Evolutionary conservation across 2,113 vertebrate species (phyloP), one percentile per base, ranked within the genome.

Genomic region (Gobiocypris rarus): DNA sequence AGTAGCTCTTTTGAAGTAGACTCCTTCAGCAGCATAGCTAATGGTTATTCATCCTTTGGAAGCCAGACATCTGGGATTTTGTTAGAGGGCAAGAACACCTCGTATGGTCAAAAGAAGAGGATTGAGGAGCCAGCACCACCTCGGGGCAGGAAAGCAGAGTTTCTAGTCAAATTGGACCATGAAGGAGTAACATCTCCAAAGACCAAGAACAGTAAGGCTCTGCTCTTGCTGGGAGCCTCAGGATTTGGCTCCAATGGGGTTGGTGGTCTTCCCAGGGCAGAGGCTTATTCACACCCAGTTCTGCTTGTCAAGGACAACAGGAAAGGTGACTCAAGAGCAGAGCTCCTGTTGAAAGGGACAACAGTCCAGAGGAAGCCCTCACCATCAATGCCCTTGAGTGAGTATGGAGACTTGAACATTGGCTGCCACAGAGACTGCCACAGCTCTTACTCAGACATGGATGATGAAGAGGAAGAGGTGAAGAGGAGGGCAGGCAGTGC

Each of bases 131-230:
- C 93, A 89, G 86, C 87, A 3, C 56, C 82, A 87, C 86, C 93
- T 81, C 92, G 92, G n/a, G 91, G 95, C 73, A 94, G 94, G 56
- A 96, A 95, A 92, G 89, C 91, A 0, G 97, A 99, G 89, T 97
- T 96, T 87, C 90, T 97, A 84, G 95, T 99, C 75, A 99, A 99
- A 91, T 94, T 99, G 90, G 98, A 99, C 91, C 98, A 99, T 2
- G 97, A 99, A 89, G 97, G 98, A 1, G 97, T 99, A 83, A 99
- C 95, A 0, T 98, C 97, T 7, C 97, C 97, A 63, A 99, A 99
- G 91, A 99, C 96, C 83, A 99, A 98, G 91, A 97, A 93, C 89
- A 96, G 97, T 89, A 98, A 98, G 81, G 96, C 97, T 0, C 92
- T 99, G 86, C 92, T 98, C 38, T 61, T 95, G 89, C 78, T 91